Evolutionary conservation across 1,140 invertebrate species (phyloP), one percentile per base, ranked within the genome.

Genomic region (Eupristina koningsbergeri): DNA sequence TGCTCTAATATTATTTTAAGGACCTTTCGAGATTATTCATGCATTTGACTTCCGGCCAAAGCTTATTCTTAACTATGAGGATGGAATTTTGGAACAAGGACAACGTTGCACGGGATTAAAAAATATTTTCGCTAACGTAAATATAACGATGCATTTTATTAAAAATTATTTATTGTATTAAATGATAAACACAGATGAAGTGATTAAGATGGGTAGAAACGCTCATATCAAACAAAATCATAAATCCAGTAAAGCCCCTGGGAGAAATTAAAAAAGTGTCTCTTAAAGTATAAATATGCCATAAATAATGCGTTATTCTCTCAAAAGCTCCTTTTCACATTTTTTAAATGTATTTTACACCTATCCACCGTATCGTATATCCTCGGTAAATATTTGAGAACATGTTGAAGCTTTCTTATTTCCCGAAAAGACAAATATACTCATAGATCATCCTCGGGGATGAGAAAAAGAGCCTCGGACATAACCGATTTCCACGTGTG

Each of bases 341-440:
- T 84, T 84, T 80, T 75, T n/a, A n/a, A 76, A 64, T 84, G 50
- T 29, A 45, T 80, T 67, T 84, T 80, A 67, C 71, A 84, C 77
- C 78, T 34, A 0, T 47, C 67, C 29, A 11, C 53, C 76, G 53
- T 84, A 80, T 74, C 77, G 31, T 64, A 58, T 84, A 84, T 74
- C 83, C 69, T 61, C 53, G 78, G 83, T 84, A 84, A 84, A 84
- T 84, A 84, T 80, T 84, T 80, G 77, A 84, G 58, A 71, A 80
- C 78, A 53, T 26, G 71, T 34, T 53, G 50, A 84, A 74, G 67
- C 77, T 29, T 74, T 78, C 77, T 80, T 74, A 50, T 80, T 74
- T 64, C 29, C 67, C 76, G 47, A 61, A 74, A 80, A 73, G 50
- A 84, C 64, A 84, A 79, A 84, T 84, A 84, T 31, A 84, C 76